Conservation (phyloP, 37 sponge, comb jelly and placozoan genomes). For the Chondrilla cf. caribensis region DNA sequence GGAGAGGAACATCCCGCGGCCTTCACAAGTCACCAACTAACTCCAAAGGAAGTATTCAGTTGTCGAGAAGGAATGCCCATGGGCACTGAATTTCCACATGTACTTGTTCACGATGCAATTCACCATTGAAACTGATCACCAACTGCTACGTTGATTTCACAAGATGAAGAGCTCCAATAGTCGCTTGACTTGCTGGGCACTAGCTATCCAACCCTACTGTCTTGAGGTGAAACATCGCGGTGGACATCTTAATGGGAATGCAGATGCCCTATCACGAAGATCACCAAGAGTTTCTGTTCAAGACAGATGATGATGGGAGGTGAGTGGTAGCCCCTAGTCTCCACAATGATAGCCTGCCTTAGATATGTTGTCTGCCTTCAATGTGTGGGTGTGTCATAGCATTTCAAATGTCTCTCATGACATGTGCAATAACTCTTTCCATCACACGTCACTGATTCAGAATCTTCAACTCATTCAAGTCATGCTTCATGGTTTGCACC, state of each 20-base stretch:
- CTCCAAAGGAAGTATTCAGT: slow-evolving; percentile 32
- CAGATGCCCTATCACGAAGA: slow-evolving; percentile 28
- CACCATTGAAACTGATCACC: slow-evolving; percentile 30
- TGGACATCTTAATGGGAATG: slow-evolving; percentile 17
- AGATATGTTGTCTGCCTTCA: too few relatives aligned
- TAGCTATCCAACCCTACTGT: slow-evolving; percentile 23
- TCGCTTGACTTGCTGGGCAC: slow-evolving; percentile 30
- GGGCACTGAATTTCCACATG: slow-evolving; percentile 30
- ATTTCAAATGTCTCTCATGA: too few relatives aligned
- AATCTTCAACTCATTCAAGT: too few relatives aligned
- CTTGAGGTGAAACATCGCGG: neutral
- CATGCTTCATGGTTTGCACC: too few relatives aligned
- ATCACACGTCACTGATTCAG: too few relatives aligned
- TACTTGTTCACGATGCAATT: slow-evolving; percentile 23
- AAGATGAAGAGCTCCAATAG: slow-evolving; percentile 24
- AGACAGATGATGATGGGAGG: too few relatives aligned
- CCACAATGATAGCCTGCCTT: too few relatives aligned
- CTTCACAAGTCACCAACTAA: slow-evolving; percentile 9
- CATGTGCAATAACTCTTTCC: too few relatives aligned
- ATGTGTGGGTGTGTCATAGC: too few relatives aligned
- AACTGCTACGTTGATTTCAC: slow-evolving; percentile 20
- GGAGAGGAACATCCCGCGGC: slow-evolving; percentile 44
- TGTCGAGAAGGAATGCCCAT: slow-evolving; percentile 40
- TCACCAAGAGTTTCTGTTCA: too few relatives aligned
- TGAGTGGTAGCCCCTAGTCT: too few relatives aligned